These are phyloP conservation scores for Etheostoma cragini DNA, from an alignment of 2,113 vertebrate species.

Conservation along the genomic window DNA sequence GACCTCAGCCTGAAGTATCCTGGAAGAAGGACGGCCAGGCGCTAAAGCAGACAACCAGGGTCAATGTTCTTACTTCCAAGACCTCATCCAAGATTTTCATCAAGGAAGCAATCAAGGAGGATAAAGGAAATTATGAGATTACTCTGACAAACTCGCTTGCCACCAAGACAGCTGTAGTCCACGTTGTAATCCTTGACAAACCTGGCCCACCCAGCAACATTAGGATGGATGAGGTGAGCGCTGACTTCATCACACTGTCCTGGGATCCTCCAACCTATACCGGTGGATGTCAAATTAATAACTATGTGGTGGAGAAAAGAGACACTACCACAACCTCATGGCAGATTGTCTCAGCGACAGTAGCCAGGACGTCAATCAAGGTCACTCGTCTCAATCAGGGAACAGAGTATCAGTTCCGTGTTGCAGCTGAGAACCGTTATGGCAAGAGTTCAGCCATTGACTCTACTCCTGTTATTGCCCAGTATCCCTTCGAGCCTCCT, in stretches of 20 bases:
- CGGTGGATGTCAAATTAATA: slow-evolving; percentile 98
- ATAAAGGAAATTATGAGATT: slow-evolving; percentile 94
- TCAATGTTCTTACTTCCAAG: slow-evolving; percentile 92
- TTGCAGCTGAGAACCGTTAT: slow-evolving; percentile 97
- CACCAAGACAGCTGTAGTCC: slow-evolving; percentile 86
- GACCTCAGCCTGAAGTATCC: slow-evolving; percentile 89
- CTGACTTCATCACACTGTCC: slow-evolving; percentile 91
- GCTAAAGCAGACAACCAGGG: slow-evolving; percentile 95
- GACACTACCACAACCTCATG: slow-evolving; percentile 95
- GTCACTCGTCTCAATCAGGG: slow-evolving; percentile 90
- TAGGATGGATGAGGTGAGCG: slow-evolving; percentile 92
- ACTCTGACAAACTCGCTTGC: slow-evolving; percentile 90
- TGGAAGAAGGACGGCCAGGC: slow-evolving; percentile 94
- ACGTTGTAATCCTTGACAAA: slow-evolving; percentile 93
- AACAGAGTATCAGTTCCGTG: slow-evolving; percentile 97
- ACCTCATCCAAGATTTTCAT: slow-evolving; percentile 90
- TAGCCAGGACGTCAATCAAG: slow-evolving; percentile 97
- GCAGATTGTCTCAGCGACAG: slow-evolving; percentile 95
- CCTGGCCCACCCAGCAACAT: slow-evolving; percentile 93
- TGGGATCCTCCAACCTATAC: slow-evolving; percentile 96
- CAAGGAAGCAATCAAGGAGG: slow-evolving; percentile 94
- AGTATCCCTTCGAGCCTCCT: slow-evolving; percentile 95
- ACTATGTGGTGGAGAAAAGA: slow-evolving; percentile 97
- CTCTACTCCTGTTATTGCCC: slow-evolving; percentile 90
- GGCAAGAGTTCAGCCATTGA: slow-evolving; percentile 91